Percentiles rank a stretch among this genome's conserved stretches.
Evolutionary conservation across 2,797 vertebrate species (phyloP).

Genomic region (Merluccius polli): DNA sequence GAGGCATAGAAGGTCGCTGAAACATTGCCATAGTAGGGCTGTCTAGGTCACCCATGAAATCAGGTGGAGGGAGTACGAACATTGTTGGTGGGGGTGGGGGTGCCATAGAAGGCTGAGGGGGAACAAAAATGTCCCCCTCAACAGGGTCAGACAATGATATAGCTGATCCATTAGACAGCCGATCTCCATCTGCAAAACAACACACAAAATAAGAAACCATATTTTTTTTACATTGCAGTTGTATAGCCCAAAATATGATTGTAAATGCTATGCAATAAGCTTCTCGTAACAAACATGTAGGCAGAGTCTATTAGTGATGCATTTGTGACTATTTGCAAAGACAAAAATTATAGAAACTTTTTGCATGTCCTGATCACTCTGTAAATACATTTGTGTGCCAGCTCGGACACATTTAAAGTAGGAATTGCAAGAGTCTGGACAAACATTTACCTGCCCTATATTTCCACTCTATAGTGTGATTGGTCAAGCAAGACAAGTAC

Average conservation of each 20-base stretch:
- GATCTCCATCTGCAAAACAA: slow-evolving; percentile 46
- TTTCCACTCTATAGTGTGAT: slow-evolving; percentile 31
- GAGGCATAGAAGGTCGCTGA: slow-evolving; percentile 50
- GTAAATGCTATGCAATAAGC: background rate
- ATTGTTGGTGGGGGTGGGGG: slow-evolving; percentile 67
- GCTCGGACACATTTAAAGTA: slow-evolving; percentile 29
- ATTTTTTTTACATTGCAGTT: background rate
- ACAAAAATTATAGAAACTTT: background rate
- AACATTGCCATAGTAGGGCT: slow-evolving; percentile 28
- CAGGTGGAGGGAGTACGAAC: slow-evolving; percentile 54
- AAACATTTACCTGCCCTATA: slow-evolving; percentile 57
- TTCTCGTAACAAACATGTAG: background rate
- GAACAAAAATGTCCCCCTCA: slow-evolving; percentile 65
- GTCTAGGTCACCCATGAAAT: slow-evolving; percentile 57
- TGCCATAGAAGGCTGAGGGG: slow-evolving; percentile 68
- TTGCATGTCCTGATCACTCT: slow-evolving; percentile 3
- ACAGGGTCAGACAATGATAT: slow-evolving; percentile 44
- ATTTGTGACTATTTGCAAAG: background rate
- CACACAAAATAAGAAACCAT: slow-evolving; percentile 16
- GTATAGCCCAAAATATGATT: background rate
- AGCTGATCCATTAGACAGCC: slow-evolving; percentile 52
- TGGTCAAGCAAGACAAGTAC: slow-evolving; percentile 18
- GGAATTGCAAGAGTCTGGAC: slow-evolving; percentile 46
- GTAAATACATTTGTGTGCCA: slow-evolving; percentile 32
- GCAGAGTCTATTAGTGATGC: background rate